Evolutionary conservation across 2,113 vertebrate genomes (phyloP).

Genomic region (Anser cygnoides): DNA sequence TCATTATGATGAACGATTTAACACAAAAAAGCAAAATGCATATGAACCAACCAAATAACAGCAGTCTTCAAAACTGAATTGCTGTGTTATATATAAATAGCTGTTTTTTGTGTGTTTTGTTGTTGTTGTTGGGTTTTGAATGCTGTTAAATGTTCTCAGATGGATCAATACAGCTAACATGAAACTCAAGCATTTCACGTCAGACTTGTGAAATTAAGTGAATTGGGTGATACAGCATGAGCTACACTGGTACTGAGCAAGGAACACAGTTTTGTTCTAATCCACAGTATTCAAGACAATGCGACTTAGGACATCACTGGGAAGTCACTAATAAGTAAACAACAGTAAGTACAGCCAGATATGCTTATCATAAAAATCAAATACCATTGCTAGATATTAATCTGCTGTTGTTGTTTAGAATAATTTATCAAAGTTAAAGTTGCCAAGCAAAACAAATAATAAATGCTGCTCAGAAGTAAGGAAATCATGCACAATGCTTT

Average conservation of each 20-base stretch:
- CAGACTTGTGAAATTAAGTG: not conserved
- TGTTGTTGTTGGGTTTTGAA: not conserved
- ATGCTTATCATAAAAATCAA: not conserved
- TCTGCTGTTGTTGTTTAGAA: not conserved
- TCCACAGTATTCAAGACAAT: not conserved
- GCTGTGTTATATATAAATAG: not conserved
- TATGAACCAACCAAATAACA: not conserved
- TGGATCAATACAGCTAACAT: not conserved
- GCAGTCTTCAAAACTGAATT: not conserved
- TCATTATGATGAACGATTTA: not conserved
- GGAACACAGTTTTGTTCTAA: not conserved
- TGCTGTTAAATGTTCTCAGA: not conserved
- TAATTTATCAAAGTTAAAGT: not conserved
- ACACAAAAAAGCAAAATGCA: not conserved
- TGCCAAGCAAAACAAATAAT: not conserved
- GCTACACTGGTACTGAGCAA: not conserved
- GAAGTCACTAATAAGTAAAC: not conserved
- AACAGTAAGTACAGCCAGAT: not conserved
- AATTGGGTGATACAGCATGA: not conserved
- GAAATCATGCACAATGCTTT: not conserved
- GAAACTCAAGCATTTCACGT: not conserved
- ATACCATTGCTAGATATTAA: not conserved
- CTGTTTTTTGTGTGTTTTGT: not conserved
- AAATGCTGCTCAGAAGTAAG: not conserved
- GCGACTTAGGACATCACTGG: fast-evolving